phyloP scores from a whole-genome alignment of 1,140 invertebrate species.

The Epicauta chinensis region DNA sequence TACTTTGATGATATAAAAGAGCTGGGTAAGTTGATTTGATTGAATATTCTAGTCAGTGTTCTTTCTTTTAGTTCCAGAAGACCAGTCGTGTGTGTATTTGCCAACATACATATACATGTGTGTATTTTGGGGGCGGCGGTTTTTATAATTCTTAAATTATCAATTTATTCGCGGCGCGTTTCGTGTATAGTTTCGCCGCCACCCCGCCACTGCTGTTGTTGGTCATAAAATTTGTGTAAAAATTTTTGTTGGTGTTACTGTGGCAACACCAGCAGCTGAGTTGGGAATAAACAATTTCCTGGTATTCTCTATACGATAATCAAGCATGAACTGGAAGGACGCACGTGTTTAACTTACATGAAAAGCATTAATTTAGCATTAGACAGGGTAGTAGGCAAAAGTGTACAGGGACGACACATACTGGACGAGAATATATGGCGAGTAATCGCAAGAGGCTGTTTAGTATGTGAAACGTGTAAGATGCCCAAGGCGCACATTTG shows the following conservation, averaged over 20 bases:
- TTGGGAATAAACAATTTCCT: too few species aligned
- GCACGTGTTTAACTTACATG: slow-evolving; percentile 16
- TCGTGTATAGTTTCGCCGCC: too few species aligned
- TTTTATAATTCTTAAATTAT: too few species aligned
- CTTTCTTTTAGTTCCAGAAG: slow-evolving; percentile 37
- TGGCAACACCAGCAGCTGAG: too few species aligned
- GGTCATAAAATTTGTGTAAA: too few species aligned
- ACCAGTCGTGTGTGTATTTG: slow-evolving; percentile 33
- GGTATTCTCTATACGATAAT: too few species aligned
- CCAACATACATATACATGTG: too few species aligned
- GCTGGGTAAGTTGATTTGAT: slow-evolving; percentile 36
- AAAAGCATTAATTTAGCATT: slow-evolving; percentile 22
- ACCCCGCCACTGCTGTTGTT: too few species aligned
- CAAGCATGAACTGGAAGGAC: too few species aligned
- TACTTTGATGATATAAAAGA: slow-evolving; percentile 35
- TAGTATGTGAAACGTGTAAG: slow-evolving; percentile 44
- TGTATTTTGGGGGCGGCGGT: too few species aligned
- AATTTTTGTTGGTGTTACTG: too few species aligned
- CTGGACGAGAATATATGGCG: slow-evolving; percentile 16
- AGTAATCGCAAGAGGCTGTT: slow-evolving; percentile 32
- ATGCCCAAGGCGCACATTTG: slow-evolving; percentile 40
- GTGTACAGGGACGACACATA: slow-evolving; percentile 9
- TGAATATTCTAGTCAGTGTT: slow-evolving; percentile 39
- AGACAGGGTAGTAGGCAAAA: slow-evolving; percentile 10
- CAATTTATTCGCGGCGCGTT: too few species aligned